Evolutionary conservation across 2,888 invertebrate genomes (phyloP).

Genomic region (Chromoteleia sp.): DNA sequence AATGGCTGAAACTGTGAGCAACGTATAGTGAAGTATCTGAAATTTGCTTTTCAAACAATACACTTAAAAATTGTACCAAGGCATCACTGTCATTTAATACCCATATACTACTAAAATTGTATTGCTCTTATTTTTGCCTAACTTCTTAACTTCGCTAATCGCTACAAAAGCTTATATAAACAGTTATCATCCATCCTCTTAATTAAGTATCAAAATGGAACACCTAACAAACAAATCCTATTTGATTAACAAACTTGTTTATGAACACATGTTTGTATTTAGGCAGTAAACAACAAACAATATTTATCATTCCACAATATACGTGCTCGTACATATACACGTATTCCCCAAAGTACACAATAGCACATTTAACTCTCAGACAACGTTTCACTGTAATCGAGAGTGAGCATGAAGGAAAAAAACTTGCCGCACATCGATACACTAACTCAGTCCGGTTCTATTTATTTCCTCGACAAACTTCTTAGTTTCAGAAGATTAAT

Average conservation of each 20-base stretch:
- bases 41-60: no score
- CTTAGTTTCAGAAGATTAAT: constrained; percentile 18
- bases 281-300: not conserved
- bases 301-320: not conserved
- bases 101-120: no score
- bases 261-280: not conserved
- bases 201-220: no score
- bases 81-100: no score
- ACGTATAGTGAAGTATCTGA: no score
- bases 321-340: not conserved
- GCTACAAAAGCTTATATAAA: no score
- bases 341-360: not conserved
- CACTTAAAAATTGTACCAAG: no score
- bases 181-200: no score
- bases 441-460: not conserved
- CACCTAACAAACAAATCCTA: not conserved
- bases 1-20: no score
- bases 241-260: not conserved
- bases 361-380: constrained; percentile 4
- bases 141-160: no score
- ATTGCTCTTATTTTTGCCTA: no score
- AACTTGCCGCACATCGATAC: not conserved
- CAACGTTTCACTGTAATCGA: constrained; percentile 25
- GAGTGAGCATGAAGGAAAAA: constrained; percentile 3
- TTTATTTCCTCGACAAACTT: constrained; percentile 14